Base-by-base conservation (phyloP, 2,113 vertebrate genomes). In the Trichechus manatus region DNA sequence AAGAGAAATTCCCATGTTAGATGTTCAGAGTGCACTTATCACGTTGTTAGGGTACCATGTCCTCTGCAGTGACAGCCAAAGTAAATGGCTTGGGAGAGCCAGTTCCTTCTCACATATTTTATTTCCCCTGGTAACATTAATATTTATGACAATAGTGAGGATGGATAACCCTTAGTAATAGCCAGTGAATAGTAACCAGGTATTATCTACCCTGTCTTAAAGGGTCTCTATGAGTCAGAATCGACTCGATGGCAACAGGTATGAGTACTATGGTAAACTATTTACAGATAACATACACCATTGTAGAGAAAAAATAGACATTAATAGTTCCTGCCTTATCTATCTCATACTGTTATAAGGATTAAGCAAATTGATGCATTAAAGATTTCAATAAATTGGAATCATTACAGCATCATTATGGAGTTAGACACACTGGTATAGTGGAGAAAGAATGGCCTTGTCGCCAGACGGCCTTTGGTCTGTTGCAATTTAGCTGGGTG, bases 1-100 rank as follows among this genome's bases (percentile, higher is more conserved):
- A 89, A 93, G 36, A 96, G 64, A 78, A 83, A 82, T 39, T 79
- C 14, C 87, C 61, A 79, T 77, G 75, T 72, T 44, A 78, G 25
- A 1, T 64, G 33, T 20, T 31, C 14, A 39, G 15, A 70, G 29
- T 47, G 4, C 22, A 27, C 63, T 94, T 79, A 66, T 42, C 79
- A 70, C 11, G 0, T 25, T 78, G 17, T 59, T 44, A 44, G 84
- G 29, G 80, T 79, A 66, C 91, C 72, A n/a, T 8, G 47, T 47
- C 31, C 47, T 59, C 59, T 9, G 25, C 0, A 20, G 10, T n/a
- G 3, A 25, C 2, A 77, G 31, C 42, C 50, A 47, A 94, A 93
- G 91, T 42, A 33, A 93, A 61, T 33, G 50, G 42, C 44, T 72
- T 74, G 44, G 47, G 63, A 80, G 75, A 29, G 11, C 23, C 80